phyloP scores from a whole-genome alignment of 2,797 vertebrate genomes.

The Hoplostethus mediterraneus region DNA sequence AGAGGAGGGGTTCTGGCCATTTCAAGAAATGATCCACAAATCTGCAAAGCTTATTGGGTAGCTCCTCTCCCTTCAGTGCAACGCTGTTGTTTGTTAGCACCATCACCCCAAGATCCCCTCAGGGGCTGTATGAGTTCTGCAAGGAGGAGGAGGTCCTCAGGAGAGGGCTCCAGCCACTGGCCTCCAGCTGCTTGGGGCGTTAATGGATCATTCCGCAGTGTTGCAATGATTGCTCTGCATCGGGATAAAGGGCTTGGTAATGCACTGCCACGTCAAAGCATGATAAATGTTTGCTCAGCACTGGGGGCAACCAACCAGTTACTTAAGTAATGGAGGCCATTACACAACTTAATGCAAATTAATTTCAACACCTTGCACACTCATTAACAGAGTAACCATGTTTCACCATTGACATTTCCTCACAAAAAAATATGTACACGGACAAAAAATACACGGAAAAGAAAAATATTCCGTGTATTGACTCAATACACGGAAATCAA shows the following conservation, averaged over 20 bases:
- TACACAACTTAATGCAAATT: slow-evolving; percentile 39
- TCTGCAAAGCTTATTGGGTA: slow-evolving; percentile 11
- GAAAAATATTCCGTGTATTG: too few relatives aligned
- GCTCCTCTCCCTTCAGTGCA: slow-evolving; percentile 11
- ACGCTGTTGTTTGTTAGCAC: slow-evolving; percentile 18
- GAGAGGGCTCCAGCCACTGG: slow-evolving; percentile 23
- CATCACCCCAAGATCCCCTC: slow-evolving; percentile 12
- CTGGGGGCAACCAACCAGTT: slow-evolving; percentile 30
- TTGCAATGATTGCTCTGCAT: slow-evolving; percentile 23
- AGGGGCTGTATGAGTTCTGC: slow-evolving; percentile 11
- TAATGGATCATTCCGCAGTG: slow-evolving; percentile 31
- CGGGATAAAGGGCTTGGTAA: slow-evolving; percentile 37
- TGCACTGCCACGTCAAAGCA: slow-evolving; percentile 34
- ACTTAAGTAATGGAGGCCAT: slow-evolving; percentile 40
- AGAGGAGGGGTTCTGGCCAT: not conserved
- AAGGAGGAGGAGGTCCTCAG: slow-evolving; percentile 6
- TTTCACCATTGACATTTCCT: slow-evolving; percentile 16
- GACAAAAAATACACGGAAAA: slow-evolving; percentile 13
- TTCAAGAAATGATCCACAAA: not conserved
- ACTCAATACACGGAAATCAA: slow-evolving; percentile 26
- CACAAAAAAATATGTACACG: slow-evolving; percentile 23
- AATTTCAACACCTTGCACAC: slow-evolving; percentile 26
- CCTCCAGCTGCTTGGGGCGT: slow-evolving; percentile 30
- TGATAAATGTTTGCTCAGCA: slow-evolving; percentile 50
- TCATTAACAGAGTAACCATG: slow-evolving; percentile 17